Conservation (phyloP, 35 echinoderm and acorn worm species). For the Ophiothrix spiculata region DNA sequence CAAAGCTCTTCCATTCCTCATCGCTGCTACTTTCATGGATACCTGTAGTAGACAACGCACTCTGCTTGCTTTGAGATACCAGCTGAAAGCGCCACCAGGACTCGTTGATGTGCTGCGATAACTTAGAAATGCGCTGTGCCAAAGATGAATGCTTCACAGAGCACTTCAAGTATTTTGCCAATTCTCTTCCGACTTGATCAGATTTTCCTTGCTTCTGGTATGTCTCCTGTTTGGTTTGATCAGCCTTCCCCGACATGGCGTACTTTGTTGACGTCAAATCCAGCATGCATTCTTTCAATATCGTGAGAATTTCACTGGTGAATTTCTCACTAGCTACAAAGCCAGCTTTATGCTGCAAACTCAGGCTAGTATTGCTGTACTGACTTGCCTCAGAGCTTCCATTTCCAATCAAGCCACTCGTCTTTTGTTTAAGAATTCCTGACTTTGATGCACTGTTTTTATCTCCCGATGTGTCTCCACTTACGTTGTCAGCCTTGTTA, state of each 20-base stretch:
- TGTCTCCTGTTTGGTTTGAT: background rate
- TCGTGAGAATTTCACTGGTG: conserved; percentile 47
- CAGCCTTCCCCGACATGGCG: conserved; percentile 27
- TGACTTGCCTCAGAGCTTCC: conserved; percentile 57
- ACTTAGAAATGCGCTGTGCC: conserved; percentile 66
- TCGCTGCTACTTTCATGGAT: conserved; percentile 51
- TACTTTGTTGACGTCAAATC: conserved; percentile 64
- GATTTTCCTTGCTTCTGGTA: background rate
- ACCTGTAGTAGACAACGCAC: too few relatives aligned
- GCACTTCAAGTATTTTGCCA: conserved; percentile 54
- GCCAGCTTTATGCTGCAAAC: conserved; percentile 26
- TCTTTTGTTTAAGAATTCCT: background rate
- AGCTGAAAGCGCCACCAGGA: conserved; percentile 93
- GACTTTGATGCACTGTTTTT: background rate
- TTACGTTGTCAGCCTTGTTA: too few relatives aligned
- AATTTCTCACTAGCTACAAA: conserved; percentile 58
- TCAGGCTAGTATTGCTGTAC: conserved; percentile 38
- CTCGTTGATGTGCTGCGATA: conserved; percentile 83
- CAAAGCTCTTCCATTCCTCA: conserved; percentile 37
- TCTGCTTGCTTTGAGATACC: conserved; percentile 46
- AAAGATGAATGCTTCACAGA: conserved; percentile 56
- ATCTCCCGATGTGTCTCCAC: background rate
- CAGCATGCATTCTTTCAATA: conserved; percentile 69
- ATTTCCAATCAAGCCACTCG: background rate
- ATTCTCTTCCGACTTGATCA: conserved; percentile 19